Evolutionary conservation across 2,113 vertebrate genomes (phyloP).

Genomic region (Benitochromis conjunctus): DNA sequence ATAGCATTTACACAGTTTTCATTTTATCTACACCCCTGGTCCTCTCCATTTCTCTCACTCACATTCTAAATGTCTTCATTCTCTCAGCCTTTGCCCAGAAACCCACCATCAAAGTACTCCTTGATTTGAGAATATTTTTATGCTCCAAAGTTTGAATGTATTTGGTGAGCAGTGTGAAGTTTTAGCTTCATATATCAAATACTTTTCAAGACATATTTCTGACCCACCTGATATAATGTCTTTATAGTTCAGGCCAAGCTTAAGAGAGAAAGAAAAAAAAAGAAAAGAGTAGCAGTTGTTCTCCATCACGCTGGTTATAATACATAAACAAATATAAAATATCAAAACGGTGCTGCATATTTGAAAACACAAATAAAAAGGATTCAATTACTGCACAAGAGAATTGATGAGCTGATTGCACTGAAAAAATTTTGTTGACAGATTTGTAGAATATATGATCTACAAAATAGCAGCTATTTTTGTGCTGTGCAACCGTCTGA

Average conservation of each 20-base stretch:
- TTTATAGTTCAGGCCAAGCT: background rate
- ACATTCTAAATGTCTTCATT: no score
- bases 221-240: background rate
- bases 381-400: background rate
- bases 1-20: background rate
- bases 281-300: background rate
- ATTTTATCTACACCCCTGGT: rapidly evolving
- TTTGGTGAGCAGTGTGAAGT: no score
- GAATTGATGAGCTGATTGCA: background rate
- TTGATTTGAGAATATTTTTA: no score
- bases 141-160: no score
- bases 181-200: no score
- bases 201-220: no score
- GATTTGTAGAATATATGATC: background rate
- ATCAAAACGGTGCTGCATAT: background rate
- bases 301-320: background rate
- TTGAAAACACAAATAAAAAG: background rate
- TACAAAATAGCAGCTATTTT: background rate
- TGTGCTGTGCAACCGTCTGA: background rate
- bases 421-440: background rate
- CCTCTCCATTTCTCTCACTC: background rate
- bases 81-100: background rate
- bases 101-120: background rate
- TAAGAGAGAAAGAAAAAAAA: rapidly evolving
- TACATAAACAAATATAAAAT: rapidly evolving